Base-by-base conservation (phyloP, 2,888 invertebrate species). In the Nymphalis c-album region DNA sequence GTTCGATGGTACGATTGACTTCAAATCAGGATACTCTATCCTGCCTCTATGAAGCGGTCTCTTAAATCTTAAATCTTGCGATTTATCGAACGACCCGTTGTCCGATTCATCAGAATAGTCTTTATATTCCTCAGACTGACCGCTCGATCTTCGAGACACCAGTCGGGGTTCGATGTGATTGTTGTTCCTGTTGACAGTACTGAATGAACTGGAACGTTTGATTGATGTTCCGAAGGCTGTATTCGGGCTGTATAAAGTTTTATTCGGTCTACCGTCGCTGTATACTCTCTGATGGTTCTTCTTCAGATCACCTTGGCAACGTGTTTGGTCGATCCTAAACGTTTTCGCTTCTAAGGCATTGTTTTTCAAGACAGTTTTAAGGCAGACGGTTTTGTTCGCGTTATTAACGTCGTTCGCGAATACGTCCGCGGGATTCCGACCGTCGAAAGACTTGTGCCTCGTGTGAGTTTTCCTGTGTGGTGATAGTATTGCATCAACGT, bases 41-140 rank as follows among this genome's bases (percentile, higher is more conserved):
- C 85, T 95, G 76, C 76, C 96, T 90, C 88, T 96, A 88, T 80
- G 95, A 70, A 94, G 92, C n/a, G 96, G 95, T 73, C 96, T 93
- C 83, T 97, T 97, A 76, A 95, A 95, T 55, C 88, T 80, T 16
- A 80, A 68, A 93, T 94, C 80, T 69, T 88, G 86, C 0, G 85
- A 85, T 69, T 90, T 88, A 35, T 87, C 85, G 40, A 84, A 87
- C 48, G 84, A 87, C 1, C 83, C 88, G 63, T 85, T 87, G 60
- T 93, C 93, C 0, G 92, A 92, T 66, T 92, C 92, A 63, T 93
- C 92, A 0, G 93, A 91, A 55, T 84, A 83, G 62, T 83, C 76
- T 69, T 86, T 87, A 62, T 86, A 87, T 53, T 87, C 86, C 7
- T 89, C 89, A 0, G 87, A 86, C 53, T 90, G 85, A 0, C 88